Conservation (phyloP, 2,888 invertebrate genomes). For the Pammene fasciana region DNA sequence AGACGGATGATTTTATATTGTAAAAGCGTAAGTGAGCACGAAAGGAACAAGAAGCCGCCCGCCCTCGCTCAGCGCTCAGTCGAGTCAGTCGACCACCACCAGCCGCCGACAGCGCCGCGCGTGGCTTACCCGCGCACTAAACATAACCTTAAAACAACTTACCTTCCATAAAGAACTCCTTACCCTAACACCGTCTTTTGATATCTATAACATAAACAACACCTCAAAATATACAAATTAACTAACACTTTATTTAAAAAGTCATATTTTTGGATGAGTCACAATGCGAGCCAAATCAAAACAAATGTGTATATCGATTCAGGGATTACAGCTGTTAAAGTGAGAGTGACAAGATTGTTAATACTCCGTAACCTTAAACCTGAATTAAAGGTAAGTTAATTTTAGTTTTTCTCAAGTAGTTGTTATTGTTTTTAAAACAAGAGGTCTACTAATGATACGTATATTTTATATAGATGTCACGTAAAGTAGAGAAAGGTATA, state of each 20-base stretch:
- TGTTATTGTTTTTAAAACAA: neutral
- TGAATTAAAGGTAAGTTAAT: constrained; percentile 38
- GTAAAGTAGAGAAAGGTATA: no score
- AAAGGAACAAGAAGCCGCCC: constrained; percentile 54
- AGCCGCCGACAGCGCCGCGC: constrained; percentile 72
- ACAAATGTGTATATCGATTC: constrained; percentile 76
- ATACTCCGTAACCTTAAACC: constrained; percentile 11
- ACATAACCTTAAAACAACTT: constrained; percentile 69
- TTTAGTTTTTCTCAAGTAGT: neutral
- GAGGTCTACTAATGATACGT: no score
- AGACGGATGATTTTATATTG: constrained; percentile 38
- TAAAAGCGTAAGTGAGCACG: constrained; percentile 34
- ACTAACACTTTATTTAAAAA: constrained; percentile 36
- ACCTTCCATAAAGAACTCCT: constrained; percentile 39
- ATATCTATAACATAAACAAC: neutral
- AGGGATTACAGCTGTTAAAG: constrained; percentile 61
- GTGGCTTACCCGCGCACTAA: constrained; percentile 60
- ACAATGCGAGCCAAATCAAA: constrained; percentile 62
- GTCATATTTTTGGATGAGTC: constrained; percentile 51
- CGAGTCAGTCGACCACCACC: constrained; percentile 73
- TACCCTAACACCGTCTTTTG: neutral
- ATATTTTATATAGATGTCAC: no score
- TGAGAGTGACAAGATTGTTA: constrained; percentile 39
- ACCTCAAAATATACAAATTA: constrained; percentile 3
- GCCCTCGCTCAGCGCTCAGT: constrained; percentile 73